Evolutionary conservation across 2,888 invertebrate genomes (phyloP), one percentile per base, ranked within the genome.

Genomic region (Hecatera dysodea): DNA sequence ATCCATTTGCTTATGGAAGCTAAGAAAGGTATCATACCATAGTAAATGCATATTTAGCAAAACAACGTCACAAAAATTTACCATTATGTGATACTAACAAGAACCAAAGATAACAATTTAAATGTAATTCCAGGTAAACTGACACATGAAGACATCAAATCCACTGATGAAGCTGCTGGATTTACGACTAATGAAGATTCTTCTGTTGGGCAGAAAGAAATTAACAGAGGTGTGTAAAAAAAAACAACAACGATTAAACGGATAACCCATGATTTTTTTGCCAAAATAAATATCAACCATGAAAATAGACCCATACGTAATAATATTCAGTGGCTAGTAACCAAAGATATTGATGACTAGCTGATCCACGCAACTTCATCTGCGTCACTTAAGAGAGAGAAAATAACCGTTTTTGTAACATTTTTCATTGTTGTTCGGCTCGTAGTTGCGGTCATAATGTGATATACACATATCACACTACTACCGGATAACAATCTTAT

Each of bases 1-100:
- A 96, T 97, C 24, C 94, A 97, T 63, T 80, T 97, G 15, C 88
- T 97, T 0, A 92, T 97, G 92, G 95, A 96, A 84, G 95, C 96
- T 15, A 95, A 93, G 73, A 95, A 94, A 86, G 95, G 94, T 90
- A 68, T 44, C 17, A 39, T 8, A 11, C 9, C 17, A 44, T 44
- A n/a, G n/a, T n/a, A n/a, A 15, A 3, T 3, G 12, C 2, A 2
- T 15, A 15, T 39, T 39, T 39, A 5, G 39, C 15, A 39, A 15
- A 39, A 15, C 39, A 1, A 1, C 39, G 15, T 15, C 15, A 15
- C n/a, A n/a, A n/a, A n/a, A n/a, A n/a, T n/a, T n/a, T n/a, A n/a
- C n/a, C n/a, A n/a, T n/a, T n/a, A n/a, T n/a, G n/a, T n/a, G n/a
- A 11, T 9, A 4, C 7, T 11, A 11, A 39, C 9, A 39, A 8